Base-by-base conservation (phyloP, 2,113 vertebrate species). In the Carassius auratus region DNA sequence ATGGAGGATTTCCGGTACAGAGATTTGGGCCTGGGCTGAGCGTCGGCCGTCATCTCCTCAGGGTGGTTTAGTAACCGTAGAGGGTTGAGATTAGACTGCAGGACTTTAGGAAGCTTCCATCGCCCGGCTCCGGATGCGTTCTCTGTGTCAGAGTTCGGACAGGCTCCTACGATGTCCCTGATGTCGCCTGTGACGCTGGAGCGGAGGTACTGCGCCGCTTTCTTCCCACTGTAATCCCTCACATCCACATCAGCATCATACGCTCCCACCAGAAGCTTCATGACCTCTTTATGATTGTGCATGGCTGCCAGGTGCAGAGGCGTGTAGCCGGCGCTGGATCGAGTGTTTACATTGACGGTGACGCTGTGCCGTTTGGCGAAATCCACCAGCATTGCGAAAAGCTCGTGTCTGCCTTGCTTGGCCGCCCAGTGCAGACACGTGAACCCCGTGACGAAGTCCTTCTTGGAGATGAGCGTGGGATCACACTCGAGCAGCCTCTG, bases 381-480 rank as follows among this genome's bases (percentile, higher is more conserved):
- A 89, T 85, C 92, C 87, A 98, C 94, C 90, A 99, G 93, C 83
- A 93, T 91, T 78, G 96, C 96, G 85, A 99, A 91, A 50, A 99
- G 94, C 91, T 98, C 97, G 36, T 95, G 96, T 76, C 94, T 94
- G 80, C 98, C 98, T 38, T 97, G 97, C 90, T 99, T 99, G 87
- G 98, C 98, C 0, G 97, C 97, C 98, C 98, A 99, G 92, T 99
- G 98, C 85, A 99, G 95, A 90, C 97, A 98, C 3, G 96, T 97
- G 89, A 98, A 98, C 64, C 98, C 98, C 0, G 97, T 99, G 89
- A 99, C 95, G 83, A 99, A 99, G 92, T 99, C 98, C 64, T 94
- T 93, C 91, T 97, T 97, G 89, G 92, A 85, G 33, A 98, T 91
- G 4, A 99, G 94, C 57, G 94, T 88, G 0, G 98, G 96, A 5